phyloP scores from a whole-genome alignment of 2,797 vertebrate genomes.

The Vultur gryphus region DNA sequence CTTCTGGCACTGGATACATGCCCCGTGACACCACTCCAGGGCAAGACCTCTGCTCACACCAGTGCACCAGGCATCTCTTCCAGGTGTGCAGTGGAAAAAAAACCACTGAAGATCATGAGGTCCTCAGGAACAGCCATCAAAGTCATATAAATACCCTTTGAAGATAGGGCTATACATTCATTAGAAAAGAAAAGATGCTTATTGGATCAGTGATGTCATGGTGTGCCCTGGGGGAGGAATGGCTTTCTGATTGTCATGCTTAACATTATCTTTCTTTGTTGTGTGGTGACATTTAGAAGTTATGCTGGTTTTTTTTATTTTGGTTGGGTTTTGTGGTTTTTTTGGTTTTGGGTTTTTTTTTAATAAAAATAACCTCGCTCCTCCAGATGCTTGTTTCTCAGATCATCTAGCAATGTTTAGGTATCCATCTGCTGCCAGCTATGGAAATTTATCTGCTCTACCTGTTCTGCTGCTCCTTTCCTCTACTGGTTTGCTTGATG shows the following conservation, averaged over 20 bases:
- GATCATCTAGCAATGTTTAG: not conserved
- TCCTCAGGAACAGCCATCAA: not conserved
- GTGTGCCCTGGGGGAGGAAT: not conserved
- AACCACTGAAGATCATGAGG: not conserved
- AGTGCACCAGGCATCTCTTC: not conserved
- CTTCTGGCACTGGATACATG: not conserved
- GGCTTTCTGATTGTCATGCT: not conserved
- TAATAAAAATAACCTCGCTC: not conserved
- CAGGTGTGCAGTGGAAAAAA: not conserved
- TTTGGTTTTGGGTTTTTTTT: not conserved
- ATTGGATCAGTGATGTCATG: not conserved
- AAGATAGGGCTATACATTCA: not conserved
- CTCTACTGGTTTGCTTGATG: not conserved
- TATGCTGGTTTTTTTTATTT: not conserved
- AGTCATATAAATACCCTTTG: not conserved
- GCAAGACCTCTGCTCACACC: not conserved
- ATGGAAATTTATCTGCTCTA: not conserved
- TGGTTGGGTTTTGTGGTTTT: not conserved
- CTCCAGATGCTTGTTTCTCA: not conserved
- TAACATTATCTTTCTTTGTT: not conserved
- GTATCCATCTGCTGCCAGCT: not conserved
- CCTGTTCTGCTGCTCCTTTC: not conserved
- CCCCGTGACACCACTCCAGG: not conserved
- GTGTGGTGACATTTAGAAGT: not conserved
- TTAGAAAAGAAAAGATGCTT: not conserved